Conservation (phyloP, 2,113 vertebrate species). For the Hemibagrus wyckioides region DNA sequence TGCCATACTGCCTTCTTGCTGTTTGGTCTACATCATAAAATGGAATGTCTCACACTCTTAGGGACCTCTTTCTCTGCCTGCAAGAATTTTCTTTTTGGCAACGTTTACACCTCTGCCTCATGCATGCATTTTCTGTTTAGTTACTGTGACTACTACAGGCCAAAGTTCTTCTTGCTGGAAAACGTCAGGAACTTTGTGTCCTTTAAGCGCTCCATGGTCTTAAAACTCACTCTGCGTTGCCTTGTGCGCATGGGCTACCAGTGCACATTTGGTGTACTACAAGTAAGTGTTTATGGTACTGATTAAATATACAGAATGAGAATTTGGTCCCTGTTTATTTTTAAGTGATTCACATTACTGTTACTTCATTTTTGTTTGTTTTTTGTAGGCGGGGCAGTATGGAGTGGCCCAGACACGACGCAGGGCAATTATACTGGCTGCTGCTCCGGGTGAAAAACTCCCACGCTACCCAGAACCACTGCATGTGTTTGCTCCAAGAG, state of each 20-base stretch:
- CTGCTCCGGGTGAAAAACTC: conserved; percentile 89
- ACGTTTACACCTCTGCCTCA: neutral
- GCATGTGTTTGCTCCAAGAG: conserved; percentile 90
- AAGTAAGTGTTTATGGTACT: conserved; percentile 71
- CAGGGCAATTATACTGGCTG: conserved; percentile 88
- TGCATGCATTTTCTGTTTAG: conserved; percentile 63
- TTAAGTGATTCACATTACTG: neutral
- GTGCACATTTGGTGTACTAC: conserved; percentile 94
- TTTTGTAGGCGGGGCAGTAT: conserved; percentile 87
- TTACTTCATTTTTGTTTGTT: neutral
- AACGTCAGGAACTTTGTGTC: conserved; percentile 96
- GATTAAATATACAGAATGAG: neutral
- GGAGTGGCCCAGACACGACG: conserved; percentile 91
- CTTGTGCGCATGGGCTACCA: conserved; percentile 97
- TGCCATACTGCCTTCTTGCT: neutral
- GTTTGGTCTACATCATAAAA: neutral
- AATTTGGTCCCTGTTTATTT: no score
- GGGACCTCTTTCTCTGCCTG: neutral
- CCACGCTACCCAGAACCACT: conserved; percentile 89
- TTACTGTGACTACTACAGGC: conserved; percentile 97
- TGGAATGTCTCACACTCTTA: neutral
- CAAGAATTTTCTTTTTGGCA: neutral
- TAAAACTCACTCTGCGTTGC: conserved; percentile 93
- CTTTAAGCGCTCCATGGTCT: conserved; percentile 94
- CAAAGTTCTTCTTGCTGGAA: conserved; percentile 92